Base-by-base conservation (phyloP, 1,140 invertebrate genomes). In the Philopotamus ludificatus region DNA sequence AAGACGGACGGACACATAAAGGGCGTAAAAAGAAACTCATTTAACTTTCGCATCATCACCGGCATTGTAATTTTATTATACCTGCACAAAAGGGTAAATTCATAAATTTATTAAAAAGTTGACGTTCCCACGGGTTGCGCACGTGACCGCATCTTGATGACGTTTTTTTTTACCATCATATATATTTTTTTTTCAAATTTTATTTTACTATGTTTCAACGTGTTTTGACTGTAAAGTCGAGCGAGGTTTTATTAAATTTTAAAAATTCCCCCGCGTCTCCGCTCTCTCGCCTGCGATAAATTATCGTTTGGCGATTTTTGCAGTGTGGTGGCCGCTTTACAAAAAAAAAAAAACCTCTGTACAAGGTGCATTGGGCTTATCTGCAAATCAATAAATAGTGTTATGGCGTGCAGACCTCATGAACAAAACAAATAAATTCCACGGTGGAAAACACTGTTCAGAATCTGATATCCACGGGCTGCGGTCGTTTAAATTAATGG, bases 71-170 rank as follows among this genome's bases (percentile, higher is more conserved):
- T 54, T 63, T 68, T 61, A 68, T 68, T 68, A n/a, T n/a, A 68
- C 66, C 66, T 68, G 66, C 63, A 65, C 66, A 68, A 68, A 65
- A 61, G 63, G 66, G 63, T 61, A 68, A 60, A 67, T 63, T 67
- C 60, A 61, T 67, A 67, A 67, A 68, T 68, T 68, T 68, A 65
- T 68, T 68, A 68, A 68, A 68, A 68, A 45, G 47, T 57, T 47
- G 50, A 45, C 28, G 55, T 68, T 65, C 57, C 66, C 62, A 61
- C 55, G 62, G 61, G 15, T 57, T 50, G 41, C 18, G 66, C 58
- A 61, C 66, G 66, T 68, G 66, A 68, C 57, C 50, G 62, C 66
- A 64, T 67, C 57, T 65, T 63, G 62, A 68, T 68, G 66, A 59
- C 57, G 53, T 60, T 64, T 68, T 64, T 68, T 65, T 20, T 34